Percentiles rank a stretch among this genome's conserved stretches.
phyloP scores from a whole-genome alignment of 1,140 invertebrate species.

The Anastrepha obliqua region DNA sequence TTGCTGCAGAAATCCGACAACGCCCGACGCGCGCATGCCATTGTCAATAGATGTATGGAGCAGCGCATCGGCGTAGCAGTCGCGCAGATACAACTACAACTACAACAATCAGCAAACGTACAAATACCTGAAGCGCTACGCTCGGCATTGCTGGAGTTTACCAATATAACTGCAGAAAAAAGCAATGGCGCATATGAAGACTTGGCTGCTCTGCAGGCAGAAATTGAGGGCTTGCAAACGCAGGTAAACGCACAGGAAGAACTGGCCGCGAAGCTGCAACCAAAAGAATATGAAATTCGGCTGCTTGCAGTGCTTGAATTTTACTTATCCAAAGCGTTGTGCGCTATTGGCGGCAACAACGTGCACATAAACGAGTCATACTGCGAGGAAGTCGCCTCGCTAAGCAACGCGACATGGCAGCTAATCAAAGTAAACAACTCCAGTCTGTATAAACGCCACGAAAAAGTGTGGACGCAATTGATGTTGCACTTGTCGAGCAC shows the following conservation, averaged over 20 bases:
- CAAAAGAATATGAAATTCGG: not conserved
- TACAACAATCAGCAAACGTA: not conserved
- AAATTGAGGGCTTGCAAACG: conserved; percentile 25
- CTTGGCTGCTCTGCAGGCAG: conserved; percentile 3
- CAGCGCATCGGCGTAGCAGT: not conserved
- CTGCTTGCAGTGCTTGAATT: conserved; percentile 53
- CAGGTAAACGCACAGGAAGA: not conserved
- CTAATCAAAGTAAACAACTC: conserved; percentile 61
- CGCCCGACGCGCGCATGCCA: not conserved
- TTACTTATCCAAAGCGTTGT: conserved; percentile 54
- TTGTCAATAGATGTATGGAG: conserved; percentile 6
- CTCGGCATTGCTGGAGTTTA: conserved; percentile 44
- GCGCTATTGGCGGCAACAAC: not conserved
- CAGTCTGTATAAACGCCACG: conserved; percentile 54
- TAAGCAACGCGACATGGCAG: conserved; percentile 61
- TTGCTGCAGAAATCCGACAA: conserved; percentile 25
- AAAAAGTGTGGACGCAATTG: conserved; percentile 56
- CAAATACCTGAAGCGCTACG: conserved; percentile 28
- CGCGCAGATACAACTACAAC: conserved; percentile 32
- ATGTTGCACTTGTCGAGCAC: conserved; percentile 41
- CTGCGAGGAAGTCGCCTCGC: conserved; percentile 62
- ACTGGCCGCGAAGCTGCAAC: not conserved
- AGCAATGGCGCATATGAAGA: not conserved
- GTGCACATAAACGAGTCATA: conserved; percentile 58
- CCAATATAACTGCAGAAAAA: not conserved